These are phyloP conservation scores for Spialia ferax DNA, from an alignment of 2,888 invertebrate species.

Conservation along the genomic window DNA sequence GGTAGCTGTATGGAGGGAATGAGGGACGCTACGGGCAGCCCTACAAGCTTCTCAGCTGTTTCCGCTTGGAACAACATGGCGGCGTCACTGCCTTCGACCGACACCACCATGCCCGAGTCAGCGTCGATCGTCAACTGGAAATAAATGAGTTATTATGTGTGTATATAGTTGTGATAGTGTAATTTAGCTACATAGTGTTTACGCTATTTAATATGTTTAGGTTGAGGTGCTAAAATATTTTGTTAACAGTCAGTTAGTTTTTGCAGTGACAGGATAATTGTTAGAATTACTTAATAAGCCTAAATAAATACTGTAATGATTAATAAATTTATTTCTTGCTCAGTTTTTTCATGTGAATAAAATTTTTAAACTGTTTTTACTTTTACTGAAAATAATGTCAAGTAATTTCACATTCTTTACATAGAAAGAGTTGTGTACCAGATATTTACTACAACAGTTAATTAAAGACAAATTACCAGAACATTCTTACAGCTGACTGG, in stretches of 20 bases:
- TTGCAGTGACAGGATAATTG: constrained; percentile 1
- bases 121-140: constrained; percentile 76
- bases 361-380: too few species aligned
- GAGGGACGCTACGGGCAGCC: constrained; percentile 78
- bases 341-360: too few species aligned
- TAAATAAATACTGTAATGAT: too few species aligned
- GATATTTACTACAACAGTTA: too few species aligned
- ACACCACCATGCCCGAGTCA: constrained; percentile 68
- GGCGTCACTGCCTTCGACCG: constrained; percentile 74
- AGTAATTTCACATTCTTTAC: too few species aligned
- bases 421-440: too few species aligned
- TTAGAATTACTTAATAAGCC: neutral
- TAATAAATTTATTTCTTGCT: too few species aligned
- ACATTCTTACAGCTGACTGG: constrained; percentile 88
- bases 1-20: constrained; percentile 84
- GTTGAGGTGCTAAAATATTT: neutral
- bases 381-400: too few species aligned
- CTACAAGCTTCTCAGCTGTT: constrained; percentile 76
- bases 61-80: constrained; percentile 86
- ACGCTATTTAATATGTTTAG: too few species aligned
- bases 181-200: neutral
- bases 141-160: constrained; percentile 5
- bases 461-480: constrained; percentile 64
- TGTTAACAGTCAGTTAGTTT: neutral
- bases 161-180: neutral